Conservation (phyloP, 2,113 vertebrate species). For the Daboia siamensis region DNA sequence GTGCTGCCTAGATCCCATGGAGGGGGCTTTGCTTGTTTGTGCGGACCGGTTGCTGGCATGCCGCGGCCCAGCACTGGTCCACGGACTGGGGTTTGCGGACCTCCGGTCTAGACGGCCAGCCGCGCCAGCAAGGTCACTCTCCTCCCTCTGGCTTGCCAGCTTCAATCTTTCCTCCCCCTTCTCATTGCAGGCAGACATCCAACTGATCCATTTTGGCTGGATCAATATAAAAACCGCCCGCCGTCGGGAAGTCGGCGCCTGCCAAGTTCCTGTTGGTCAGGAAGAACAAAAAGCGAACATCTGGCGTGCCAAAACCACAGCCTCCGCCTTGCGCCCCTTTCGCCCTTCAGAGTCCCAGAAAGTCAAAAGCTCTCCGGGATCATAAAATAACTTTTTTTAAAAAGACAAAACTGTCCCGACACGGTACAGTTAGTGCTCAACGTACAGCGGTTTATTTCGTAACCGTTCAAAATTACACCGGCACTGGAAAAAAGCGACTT, state of each 20-base stretch:
- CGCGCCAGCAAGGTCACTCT: not conserved
- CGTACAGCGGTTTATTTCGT: too few species aligned
- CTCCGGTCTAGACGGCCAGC: not conserved
- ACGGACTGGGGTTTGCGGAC: too few species aligned
- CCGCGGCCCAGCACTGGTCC: rapidly evolving
- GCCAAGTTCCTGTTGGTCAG: too few species aligned
- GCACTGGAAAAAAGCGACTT: too few species aligned
- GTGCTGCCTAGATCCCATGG: too few species aligned
- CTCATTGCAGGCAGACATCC: not conserved
- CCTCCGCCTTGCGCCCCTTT: not conserved
- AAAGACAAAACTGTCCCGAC: not conserved
- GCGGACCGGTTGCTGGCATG: too few species aligned
- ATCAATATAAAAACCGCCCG: not conserved
- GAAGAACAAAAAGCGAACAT: not conserved
- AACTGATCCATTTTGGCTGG: not conserved
- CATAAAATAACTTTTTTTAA: not conserved
- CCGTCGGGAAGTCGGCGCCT: too few species aligned
- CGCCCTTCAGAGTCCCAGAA: not conserved
- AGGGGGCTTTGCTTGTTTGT: too few species aligned
- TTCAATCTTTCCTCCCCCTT: not conserved
- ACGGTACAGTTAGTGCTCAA: too few species aligned
- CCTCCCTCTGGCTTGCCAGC: not conserved
- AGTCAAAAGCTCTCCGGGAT: not conserved
- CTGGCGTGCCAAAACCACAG: not conserved
- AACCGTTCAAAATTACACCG: too few species aligned